Evolutionary conservation across 2,797 vertebrate genomes (phyloP), one percentile per base, ranked within the genome.

Genomic region (Tinamus major): DNA sequence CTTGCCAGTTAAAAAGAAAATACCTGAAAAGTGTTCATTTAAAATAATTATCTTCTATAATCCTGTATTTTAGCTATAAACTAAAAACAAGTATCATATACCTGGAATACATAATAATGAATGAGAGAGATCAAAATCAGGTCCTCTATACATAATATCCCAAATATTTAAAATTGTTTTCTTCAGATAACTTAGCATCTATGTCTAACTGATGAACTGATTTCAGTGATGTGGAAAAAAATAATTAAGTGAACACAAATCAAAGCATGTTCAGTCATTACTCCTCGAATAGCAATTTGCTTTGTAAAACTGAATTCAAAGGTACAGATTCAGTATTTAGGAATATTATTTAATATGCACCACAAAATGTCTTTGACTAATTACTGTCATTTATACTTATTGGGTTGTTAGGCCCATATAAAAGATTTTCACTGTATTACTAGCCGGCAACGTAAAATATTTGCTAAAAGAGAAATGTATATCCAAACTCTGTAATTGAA

Each of bases 331-430:
- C 35, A 78, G 31, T 59, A 68, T 48, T 49, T 67, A n/a, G 29
- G 31, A 87, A 58, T 27, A 27, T 72, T 51, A 76, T 33, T 41
- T 39, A 31, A 10, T 5, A 33, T 3, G 75, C 1, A 65, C 26
- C 67, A 65, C 37, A 87, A 33, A 85, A 64, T 27, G 41, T 19
- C 82, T 65, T 23, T 33, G 35, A 79, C 20, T 65, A 91, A 81
- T 72, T 70, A 46, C 24, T 53, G n/a, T 56, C 53, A 58, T 62
- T 74, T 61, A 27, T 56, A 90, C 61, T 18, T 70, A 92, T 33
- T 49, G 79, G 33, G 20, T 46, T 37, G 35, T 31, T 14, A 79
- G 81, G 19, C 3, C 74, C 39, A 74, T 53, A 17, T 44, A 90
- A 79, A 71, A 72, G 16, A 27, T 42, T 41, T 84, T 71, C 62